Evolutionary conservation across 2,113 vertebrate genomes (phyloP), one percentile per base, ranked within the genome.

Genomic region (Zosterops lateralis): DNA sequence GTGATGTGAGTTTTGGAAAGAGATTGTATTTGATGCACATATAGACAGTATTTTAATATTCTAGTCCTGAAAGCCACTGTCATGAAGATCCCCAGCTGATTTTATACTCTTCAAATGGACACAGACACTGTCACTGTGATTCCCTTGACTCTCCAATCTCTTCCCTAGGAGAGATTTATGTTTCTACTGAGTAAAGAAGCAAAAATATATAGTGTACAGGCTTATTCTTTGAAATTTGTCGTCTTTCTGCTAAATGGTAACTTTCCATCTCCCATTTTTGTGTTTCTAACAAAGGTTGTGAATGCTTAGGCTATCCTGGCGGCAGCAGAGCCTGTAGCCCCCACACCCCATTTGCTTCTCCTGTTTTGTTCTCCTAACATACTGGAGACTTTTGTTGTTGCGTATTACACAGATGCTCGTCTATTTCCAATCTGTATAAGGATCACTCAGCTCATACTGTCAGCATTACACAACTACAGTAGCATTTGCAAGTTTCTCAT

Each of bases 401-500:
- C 3, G 0, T 58, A 72, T 65, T 73, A 64, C 40, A 74, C n/a
- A 76, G 92, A 86, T 84, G 67, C 90, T 84, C 18, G 0, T 85
- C 81, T 68, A 94, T 88, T 93, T 96, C 80, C 95, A 94, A 68
- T 75, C 93, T 96, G 90, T 94, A 91, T 85, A 96, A 94, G 87
- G 95, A 96, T 96, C 97, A 89, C 77, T 95, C 79, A 80, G 89
- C 91, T 97, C 95, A 94, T 89, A 87, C 61, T 95, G 96, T 91
- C 93, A 87, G 84, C 91, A 89, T 98, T 97, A 98, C 96, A 97
- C 96, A 98, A 97, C 95, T 95, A 88, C 93, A 95, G 95, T 92
- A 95, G 95, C 93, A 92, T 95, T 91, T 95, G 85, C 93, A 94
- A 92, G 97, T 96, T 97, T 96, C 95, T 92, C 36, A 14, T 97